phyloP scores from a whole-genome alignment of 1,140 invertebrate species.

The Antheraea pernyi region DNA sequence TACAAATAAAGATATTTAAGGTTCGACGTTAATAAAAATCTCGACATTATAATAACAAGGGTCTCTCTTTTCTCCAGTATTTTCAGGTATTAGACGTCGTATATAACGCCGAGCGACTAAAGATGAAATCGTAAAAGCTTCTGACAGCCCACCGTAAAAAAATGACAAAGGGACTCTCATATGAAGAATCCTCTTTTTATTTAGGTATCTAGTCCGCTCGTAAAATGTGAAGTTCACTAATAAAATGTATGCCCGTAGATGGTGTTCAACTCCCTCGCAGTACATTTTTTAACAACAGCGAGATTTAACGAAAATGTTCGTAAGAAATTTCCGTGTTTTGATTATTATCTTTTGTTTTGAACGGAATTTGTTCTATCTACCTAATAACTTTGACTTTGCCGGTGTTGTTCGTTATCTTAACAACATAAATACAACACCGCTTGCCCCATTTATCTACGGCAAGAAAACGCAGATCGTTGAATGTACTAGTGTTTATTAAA shows the following conservation, averaged over 20 bases:
- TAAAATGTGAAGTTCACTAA: constrained; percentile 44
- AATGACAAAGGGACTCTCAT: constrained; percentile 51
- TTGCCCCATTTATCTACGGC: no score
- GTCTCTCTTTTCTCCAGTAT: constrained; percentile 17
- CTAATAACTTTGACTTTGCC: no score
- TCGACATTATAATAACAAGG: constrained; percentile 22
- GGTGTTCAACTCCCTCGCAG: constrained; percentile 23
- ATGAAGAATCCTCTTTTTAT: constrained; percentile 53
- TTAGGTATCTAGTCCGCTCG: constrained; percentile 37
- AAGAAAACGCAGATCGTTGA: no score
- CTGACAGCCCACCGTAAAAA: constrained; percentile 49
- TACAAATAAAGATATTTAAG: constrained; percentile 7
- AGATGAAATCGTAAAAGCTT: constrained; percentile 47
- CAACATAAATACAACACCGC: no score
- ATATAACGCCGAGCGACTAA: constrained; percentile 22
- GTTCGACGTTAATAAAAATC: constrained; percentile 9
- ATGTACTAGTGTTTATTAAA: no score
- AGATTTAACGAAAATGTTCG: constrained; percentile 21
- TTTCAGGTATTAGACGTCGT: constrained; percentile 27
- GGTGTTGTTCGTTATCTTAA: no score
- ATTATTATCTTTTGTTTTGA: no score
- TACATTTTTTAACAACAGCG: constrained; percentile 20
- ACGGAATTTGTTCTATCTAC: no score
- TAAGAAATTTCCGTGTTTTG: no score
- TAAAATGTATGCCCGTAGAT: constrained; percentile 38